These are phyloP conservation scores for Atrichornis clamosus DNA, from an alignment of 2,113 vertebrate species.

Conservation along the genomic window DNA sequence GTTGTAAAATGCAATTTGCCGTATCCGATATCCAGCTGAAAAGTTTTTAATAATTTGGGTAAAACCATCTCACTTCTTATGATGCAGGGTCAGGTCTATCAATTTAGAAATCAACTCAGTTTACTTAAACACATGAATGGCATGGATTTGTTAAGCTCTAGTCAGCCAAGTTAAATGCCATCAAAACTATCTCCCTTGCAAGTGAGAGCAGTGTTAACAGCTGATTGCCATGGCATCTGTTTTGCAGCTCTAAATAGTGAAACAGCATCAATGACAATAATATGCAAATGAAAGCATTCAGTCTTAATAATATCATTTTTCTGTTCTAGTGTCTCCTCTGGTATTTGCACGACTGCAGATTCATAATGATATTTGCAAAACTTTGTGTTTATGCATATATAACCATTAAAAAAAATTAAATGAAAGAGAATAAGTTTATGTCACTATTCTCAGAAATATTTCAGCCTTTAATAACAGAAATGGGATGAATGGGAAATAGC, in stretches of 20 bases:
- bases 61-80: not conserved
- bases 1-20: not conserved
- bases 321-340: not conserved
- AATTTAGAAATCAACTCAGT: conserved; percentile 36
- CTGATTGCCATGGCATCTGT: not conserved
- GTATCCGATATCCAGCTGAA: not conserved
- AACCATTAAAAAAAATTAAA: not conserved
- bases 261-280: not conserved
- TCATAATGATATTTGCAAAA: conserved; percentile 3
- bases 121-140: conserved; percentile 25
- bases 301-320: not conserved
- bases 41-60: conserved; percentile 18
- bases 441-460: not conserved
- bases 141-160: conserved; percentile 27
- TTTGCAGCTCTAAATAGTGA: not conserved
- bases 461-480: conserved; percentile 66
- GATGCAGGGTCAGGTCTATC: conserved; percentile 22
- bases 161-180: not conserved
- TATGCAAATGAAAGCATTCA: not conserved
- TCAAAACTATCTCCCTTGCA: conserved; percentile 13
- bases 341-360: not conserved
- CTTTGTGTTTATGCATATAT: not conserved
- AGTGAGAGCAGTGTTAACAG: not conserved
- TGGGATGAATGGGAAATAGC: conserved; percentile 70
- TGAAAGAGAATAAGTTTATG: not conserved